phyloP scores from a whole-genome alignment of 2,888 invertebrate genomes.

The Stenodera caucasica region DNA sequence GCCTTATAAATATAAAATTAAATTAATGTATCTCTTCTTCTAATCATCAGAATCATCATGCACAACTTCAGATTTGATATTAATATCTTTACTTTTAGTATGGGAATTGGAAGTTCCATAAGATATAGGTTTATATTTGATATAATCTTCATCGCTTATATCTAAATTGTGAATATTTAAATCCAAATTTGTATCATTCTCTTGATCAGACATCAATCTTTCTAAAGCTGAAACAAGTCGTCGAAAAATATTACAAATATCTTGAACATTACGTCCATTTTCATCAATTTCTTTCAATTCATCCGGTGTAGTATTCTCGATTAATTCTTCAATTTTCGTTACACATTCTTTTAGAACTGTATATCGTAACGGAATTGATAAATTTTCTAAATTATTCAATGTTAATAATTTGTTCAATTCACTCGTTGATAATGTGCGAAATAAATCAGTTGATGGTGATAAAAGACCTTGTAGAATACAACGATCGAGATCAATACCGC shows the following conservation, averaged over 20 bases:
- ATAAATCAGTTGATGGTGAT: constrained; percentile 29
- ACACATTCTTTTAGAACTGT: constrained; percentile 44
- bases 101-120: no score
- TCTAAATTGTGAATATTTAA: neutral
- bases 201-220: constrained; percentile 6
- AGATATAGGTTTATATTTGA: constrained; percentile 19
- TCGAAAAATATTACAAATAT: constrained; percentile 45
- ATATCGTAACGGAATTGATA: constrained; percentile 46
- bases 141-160: constrained; percentile 13
- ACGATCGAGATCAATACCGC: constrained; percentile 46
- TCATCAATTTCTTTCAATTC: constrained; percentile 38
- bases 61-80: neutral
- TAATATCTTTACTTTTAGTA: no score
- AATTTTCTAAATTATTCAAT: constrained; percentile 49
- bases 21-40: no score
- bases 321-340: constrained; percentile 39
- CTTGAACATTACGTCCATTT: constrained; percentile 42
- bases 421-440: constrained; percentile 37
- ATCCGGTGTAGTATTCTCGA: constrained; percentile 31
- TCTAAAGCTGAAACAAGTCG: constrained; percentile 41
- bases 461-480: constrained; percentile 46
- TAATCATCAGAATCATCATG: no score
- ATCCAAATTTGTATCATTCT: neutral
- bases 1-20: no score
- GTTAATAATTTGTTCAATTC: constrained; percentile 44